Percentiles rank a stretch among this genome's conserved stretches.
Conservation (phyloP, 2,888 invertebrate genomes). For the Noctua janthina region DNA sequence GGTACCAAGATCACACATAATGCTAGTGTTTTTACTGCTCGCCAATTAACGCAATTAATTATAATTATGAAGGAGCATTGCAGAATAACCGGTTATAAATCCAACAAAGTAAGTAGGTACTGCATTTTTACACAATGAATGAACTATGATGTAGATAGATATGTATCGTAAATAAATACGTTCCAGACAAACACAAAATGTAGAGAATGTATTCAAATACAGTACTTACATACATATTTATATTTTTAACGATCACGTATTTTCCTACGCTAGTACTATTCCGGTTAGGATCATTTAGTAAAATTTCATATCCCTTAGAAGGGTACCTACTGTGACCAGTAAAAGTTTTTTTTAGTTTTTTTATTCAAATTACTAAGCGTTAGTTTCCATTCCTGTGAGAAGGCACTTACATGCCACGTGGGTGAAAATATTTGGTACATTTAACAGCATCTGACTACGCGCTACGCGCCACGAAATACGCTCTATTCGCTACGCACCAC, state of each 20-base stretch:
- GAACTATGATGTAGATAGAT: neutral
- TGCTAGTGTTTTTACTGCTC: conserved; percentile 23
- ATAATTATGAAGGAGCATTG: conserved; percentile 21
- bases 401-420: neutral
- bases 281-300: neutral
- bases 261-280: neutral
- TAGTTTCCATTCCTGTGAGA: neutral
- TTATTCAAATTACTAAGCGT: neutral
- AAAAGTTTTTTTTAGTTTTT: neutral
- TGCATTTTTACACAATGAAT: conserved; percentile 32
- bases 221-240: neutral
- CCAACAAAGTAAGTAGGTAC: conserved; percentile 1
- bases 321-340: neutral
- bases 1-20: conserved; percentile 35
- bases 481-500: neutral
- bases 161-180: conserved; percentile 2
- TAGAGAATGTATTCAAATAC: neutral
- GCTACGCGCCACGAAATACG: neutral
- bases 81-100: conserved; percentile 27
- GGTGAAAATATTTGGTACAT: neutral
- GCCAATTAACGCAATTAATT: conserved; percentile 50
- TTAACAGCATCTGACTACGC: neutral
- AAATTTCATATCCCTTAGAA: neutral
- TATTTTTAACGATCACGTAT: neutral
- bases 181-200: neutral